These are phyloP conservation scores for Agonopterix heracliana DNA, from an alignment of 2,888 invertebrate genomes.

Conservation along the genomic window DNA sequence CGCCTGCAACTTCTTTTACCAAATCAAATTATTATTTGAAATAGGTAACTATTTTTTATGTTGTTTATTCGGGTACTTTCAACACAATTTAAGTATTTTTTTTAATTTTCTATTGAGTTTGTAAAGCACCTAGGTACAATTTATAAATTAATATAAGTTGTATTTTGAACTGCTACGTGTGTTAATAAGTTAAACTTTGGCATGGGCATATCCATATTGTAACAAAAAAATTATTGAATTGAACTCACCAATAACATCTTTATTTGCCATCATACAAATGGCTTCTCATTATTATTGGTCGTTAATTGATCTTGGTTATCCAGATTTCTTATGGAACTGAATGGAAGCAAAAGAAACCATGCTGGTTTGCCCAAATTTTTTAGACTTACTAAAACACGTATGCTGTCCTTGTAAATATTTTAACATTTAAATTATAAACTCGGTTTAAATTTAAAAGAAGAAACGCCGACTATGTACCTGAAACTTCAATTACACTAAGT, in stretches of 20 bases:
- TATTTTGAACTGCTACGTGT: slow-evolving; percentile 19
- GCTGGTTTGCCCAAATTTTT: not conserved
- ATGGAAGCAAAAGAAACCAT: no score
- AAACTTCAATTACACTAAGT: slow-evolving; percentile 72
- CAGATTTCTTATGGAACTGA: no score
- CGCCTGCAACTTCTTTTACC: not conserved
- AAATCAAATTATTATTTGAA: not conserved
- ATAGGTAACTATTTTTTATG: not conserved
- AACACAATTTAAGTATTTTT: not conserved
- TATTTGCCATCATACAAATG: no score
- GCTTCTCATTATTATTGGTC: no score
- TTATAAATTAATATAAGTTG: slow-evolving; percentile 32
- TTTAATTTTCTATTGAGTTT: not conserved
- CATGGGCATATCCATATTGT: no score
- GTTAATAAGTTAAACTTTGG: slow-evolving; percentile 21
- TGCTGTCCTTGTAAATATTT: slow-evolving; percentile 43
- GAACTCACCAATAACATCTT: no score
- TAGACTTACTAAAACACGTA: slow-evolving; percentile 32
- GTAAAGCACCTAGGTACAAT: slow-evolving; percentile 66
- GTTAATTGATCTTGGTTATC: no score
- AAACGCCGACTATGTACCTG: slow-evolving; percentile 72
- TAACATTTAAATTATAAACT: slow-evolving; percentile 26
- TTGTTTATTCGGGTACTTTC: not conserved
- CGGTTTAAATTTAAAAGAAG: slow-evolving; percentile 36
- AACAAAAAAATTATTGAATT: no score